phyloP scores from a whole-genome alignment of 2,113 vertebrate species.

The Orthochromis indermauri region DNA sequence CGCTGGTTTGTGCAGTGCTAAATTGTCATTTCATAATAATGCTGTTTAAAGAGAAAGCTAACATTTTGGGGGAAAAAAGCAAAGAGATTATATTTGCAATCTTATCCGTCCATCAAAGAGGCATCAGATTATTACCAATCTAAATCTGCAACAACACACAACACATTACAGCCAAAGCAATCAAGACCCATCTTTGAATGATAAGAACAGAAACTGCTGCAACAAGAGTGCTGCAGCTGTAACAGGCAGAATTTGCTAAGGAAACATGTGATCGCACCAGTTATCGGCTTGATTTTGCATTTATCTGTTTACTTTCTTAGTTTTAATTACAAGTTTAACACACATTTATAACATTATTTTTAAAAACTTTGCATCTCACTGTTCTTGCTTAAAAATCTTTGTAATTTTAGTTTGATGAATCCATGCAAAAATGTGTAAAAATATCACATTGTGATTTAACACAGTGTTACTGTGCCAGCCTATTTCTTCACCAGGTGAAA shows the following conservation, averaged over 20 bases:
- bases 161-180: neutral
- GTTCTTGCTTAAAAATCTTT: neutral
- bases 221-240: neutral
- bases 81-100: neutral
- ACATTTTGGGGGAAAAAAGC: rapidly evolving
- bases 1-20: neutral
- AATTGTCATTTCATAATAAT: neutral
- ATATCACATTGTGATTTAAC: neutral
- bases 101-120: neutral
- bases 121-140: neutral
- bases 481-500: neutral
- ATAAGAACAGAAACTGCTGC: neutral
- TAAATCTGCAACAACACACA: neutral
- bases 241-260: neutral
- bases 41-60: neutral
- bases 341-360: neutral
- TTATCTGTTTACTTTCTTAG: neutral
- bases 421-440: neutral
- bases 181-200: neutral
- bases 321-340: neutral
- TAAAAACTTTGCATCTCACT: rapidly evolving
- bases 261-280: neutral
- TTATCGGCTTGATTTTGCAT: neutral
- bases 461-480: neutral
- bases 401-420: neutral